Evolutionary conservation across 2,888 invertebrate genomes (phyloP).

Genomic region (Sabellastarte sp.): DNA sequence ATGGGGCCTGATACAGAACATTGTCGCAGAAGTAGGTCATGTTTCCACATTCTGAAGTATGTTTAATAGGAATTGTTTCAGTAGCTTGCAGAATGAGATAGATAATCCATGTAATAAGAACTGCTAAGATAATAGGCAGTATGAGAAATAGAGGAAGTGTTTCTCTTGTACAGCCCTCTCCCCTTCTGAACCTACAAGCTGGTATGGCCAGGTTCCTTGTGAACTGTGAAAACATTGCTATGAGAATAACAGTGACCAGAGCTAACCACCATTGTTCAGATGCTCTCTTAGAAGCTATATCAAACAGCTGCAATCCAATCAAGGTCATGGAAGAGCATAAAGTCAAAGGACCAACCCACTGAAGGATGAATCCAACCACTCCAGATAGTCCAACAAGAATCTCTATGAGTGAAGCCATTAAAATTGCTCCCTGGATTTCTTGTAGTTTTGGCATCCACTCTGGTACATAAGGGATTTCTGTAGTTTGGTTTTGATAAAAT

Average conservation of each 20-base stretch:
- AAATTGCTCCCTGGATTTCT: constrained; percentile 1
- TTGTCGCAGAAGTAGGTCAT: no score
- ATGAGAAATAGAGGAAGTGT: constrained; percentile 75
- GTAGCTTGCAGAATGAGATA: no score
- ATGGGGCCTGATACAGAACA: no score
- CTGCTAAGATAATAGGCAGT: constrained; percentile 69
- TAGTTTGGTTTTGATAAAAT: no score
- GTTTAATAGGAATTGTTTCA: no score
- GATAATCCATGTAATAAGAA: constrained; percentile 24
- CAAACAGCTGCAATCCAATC: background rate
- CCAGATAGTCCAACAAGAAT: background rate
- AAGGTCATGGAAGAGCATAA: background rate
- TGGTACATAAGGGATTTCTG: no score
- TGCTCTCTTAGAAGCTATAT: background rate
- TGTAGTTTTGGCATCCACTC: no score
- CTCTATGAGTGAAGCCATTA: background rate
- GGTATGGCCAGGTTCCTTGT: constrained; percentile 40
- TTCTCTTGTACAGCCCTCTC: constrained; percentile 63
- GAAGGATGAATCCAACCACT: background rate
- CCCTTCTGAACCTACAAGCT: constrained; percentile 56
- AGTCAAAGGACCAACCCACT: background rate
- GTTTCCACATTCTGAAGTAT: no score
- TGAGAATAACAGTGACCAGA: constrained; percentile 60
- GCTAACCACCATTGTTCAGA: constrained; percentile 3
- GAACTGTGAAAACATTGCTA: constrained; percentile 65